A percentile compares a stretch with the other conserved stretches of the same genome.
phyloP scores from a whole-genome alignment of 2,797 vertebrate genomes.

The Periparus ater region DNA sequence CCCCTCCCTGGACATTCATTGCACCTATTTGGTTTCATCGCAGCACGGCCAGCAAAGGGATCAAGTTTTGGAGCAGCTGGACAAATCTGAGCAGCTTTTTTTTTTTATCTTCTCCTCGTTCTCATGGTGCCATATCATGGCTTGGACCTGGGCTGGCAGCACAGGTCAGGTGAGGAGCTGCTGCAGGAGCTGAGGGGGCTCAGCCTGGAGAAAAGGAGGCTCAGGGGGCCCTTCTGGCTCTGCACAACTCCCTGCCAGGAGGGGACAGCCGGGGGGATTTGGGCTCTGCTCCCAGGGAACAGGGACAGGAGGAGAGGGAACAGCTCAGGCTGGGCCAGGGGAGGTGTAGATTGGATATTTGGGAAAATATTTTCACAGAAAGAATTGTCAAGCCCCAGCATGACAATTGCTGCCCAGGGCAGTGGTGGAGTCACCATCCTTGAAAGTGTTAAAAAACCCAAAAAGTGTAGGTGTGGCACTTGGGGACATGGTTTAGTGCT shows the following conservation, averaged over 20 bases:
- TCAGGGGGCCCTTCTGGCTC: not conserved
- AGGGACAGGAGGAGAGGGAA: not conserved
- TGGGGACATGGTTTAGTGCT: not conserved
- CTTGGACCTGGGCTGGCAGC: not conserved
- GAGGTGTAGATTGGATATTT: not conserved
- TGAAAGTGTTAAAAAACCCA: not conserved
- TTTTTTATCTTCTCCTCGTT: not conserved
- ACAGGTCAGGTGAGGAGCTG: not conserved
- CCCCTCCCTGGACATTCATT: not conserved
- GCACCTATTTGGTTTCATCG: not conserved
- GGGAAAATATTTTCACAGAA: not conserved
- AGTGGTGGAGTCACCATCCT: not conserved
- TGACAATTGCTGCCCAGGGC: not conserved
- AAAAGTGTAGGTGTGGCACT: not conserved
- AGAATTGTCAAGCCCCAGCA: not conserved
- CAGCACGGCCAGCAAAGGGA: not conserved
- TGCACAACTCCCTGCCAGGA: not conserved
- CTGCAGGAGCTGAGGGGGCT: not conserved
- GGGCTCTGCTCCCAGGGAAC: not conserved
- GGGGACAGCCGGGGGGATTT: fast-evolving
- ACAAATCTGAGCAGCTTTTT: not conserved
- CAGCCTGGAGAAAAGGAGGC: not conserved
- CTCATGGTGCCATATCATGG: not conserved
- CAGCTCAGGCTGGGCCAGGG: fast-evolving
- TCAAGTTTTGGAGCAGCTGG: slow-evolving; percentile 1